Conservation (phyloP, 2,797 vertebrate genomes). For the Zenarchopterus dispar region DNA sequence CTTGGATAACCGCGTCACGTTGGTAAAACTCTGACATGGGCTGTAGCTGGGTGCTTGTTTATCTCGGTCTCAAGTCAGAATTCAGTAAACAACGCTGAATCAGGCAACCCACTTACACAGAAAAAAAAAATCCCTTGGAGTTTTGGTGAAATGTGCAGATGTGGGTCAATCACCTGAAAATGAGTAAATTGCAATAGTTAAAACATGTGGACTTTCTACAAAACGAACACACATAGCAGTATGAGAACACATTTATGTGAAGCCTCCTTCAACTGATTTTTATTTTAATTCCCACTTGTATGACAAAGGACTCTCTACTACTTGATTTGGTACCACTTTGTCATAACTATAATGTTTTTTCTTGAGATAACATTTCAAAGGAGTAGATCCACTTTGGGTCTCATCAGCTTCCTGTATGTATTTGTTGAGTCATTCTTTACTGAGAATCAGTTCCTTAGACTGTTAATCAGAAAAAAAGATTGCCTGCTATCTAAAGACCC, state of each 20-base stretch:
- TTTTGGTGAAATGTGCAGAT: conserved; percentile 14
- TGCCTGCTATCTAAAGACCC: background rate
- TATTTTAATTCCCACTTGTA: background rate
- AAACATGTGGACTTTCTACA: conserved; percentile 7
- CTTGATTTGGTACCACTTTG: conserved; percentile 3
- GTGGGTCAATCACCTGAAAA: conserved; percentile 2
- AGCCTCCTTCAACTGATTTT: conserved; percentile 17
- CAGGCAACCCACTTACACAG: conserved; percentile 4
- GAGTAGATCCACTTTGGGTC: background rate
- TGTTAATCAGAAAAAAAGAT: too few species aligned
- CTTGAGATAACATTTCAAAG: background rate
- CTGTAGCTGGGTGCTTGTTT: conserved; percentile 32
- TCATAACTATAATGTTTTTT: background rate
- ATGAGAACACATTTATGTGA: background rate
- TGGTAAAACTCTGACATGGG: conserved; percentile 38
- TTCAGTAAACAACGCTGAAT: conserved; percentile 36
- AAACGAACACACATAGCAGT: conserved; percentile 4
- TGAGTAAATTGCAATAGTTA: conserved; percentile 4
- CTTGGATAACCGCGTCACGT: conserved; percentile 68
- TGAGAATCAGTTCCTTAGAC: too few species aligned
- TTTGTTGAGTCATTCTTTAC: too few species aligned
- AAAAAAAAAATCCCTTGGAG: conserved; percentile 12
- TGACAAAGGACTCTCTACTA: background rate
- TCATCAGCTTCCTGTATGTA: too few species aligned
- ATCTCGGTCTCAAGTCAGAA: conserved; percentile 37